These are phyloP conservation scores for Operophtera brumata DNA, from an alignment of 2,888 invertebrate genomes.

Conservation along the genomic window DNA sequence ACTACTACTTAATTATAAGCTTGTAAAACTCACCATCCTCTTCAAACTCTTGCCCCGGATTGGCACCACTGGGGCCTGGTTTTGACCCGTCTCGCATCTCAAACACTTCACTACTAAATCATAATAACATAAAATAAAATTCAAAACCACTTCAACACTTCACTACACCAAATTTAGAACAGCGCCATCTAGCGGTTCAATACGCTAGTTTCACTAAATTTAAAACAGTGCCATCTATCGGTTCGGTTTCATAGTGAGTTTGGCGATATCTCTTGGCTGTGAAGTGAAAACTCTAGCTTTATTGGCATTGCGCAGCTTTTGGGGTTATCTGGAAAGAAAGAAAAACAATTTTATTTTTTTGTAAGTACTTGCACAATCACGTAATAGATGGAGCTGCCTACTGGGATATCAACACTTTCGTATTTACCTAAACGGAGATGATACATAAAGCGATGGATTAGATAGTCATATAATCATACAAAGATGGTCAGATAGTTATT, in stretches of 20 bases:
- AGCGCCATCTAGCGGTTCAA: conserved; percentile 36
- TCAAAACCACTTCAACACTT: conserved; percentile 27
- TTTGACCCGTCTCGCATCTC: conserved; percentile 74
- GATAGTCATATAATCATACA: no score
- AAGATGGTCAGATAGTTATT: no score
- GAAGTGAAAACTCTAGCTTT: not conserved
- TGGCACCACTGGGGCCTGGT: conserved; percentile 68
- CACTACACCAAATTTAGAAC: conserved; percentile 32
- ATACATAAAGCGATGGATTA: no score
- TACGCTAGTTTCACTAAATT: conserved; percentile 17
- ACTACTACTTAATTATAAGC: no score
- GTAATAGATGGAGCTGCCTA: no score
- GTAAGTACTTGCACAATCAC: not conserved
- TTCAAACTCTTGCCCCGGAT: conserved; percentile 58
- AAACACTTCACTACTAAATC: conserved; percentile 38
- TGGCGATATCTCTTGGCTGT: conserved; percentile 10
- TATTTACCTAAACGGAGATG: no score
- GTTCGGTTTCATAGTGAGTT: conserved; percentile 1
- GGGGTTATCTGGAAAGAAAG: conserved; percentile 27
- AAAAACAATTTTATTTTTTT: conserved; percentile 12
- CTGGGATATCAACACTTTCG: no score
- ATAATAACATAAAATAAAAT: conserved; percentile 42
- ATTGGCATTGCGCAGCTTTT: conserved; percentile 10
- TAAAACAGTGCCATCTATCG: conserved; percentile 36
- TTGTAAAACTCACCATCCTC: conserved; percentile 55